Evolutionary conservation across 92 coral and sea anemone species (phyloP), one percentile per base, ranked within the genome.

Genomic region (Epizoanthus fatuus): DNA sequence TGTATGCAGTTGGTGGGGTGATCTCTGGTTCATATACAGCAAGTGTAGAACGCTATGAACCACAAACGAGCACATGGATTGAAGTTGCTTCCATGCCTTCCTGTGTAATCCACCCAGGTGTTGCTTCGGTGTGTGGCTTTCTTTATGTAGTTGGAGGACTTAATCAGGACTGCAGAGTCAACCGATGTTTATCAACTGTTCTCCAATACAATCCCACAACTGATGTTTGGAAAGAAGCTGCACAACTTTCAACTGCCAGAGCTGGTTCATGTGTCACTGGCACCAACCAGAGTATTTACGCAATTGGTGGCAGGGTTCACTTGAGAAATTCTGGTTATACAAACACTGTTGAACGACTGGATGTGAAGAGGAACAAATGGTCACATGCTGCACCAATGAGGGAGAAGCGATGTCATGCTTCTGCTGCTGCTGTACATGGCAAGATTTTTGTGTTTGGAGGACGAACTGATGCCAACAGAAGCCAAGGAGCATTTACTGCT

Each of bases 381-480:
- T 86, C 69, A 56, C 73, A n/a, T 87, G 86, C 87, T 47, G 90
- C 91, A 7, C 79, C 86, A 42, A 90, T 90, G 94, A 93, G 51
- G 19, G 68, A 80, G 19, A 80, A 88, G 59, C 92, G 96, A 51
- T 84, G 88, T 32, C 79, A 88, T 40, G 92, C 81, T 35, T 80
- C 85, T 58, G 88, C 83, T 16, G 94, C 69, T 1, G 90, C 94
- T 72, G 60, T 78, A 0, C 74, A 73, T 40, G 59, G 69, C 14
- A 22, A 73, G 13, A 63, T 93, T 56, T 93, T 87, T 74, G 92
- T 86, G 25, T 75, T 93, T 90, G 94, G 96, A 14, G 96, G 96
- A 1, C 88, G 87, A 65, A 91, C 92, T 49, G 88, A 42, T 42
- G 5, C 47, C 7, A 7, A 79, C 45, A 93, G 84, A 0, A 88